Conservation (phyloP, 2,113 vertebrate species). For the Piliocolobus tephrosceles region DNA sequence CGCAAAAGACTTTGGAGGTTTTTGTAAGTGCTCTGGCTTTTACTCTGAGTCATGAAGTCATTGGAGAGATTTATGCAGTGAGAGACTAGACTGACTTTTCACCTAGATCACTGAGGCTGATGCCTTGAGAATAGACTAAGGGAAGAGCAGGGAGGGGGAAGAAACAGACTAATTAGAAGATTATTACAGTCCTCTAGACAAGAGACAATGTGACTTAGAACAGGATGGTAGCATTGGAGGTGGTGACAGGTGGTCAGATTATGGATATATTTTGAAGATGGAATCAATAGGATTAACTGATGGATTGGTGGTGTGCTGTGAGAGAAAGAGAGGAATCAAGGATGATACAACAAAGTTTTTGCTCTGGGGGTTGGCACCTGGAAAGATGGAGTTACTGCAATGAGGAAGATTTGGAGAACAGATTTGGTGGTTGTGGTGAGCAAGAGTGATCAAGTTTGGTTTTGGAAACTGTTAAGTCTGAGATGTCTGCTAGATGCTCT, state of each 20-base stretch:
- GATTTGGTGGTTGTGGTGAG: not conserved
- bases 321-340: not conserved
- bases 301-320: not conserved
- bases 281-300: slow-evolving; percentile 5
- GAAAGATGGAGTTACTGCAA: not conserved
- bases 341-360: not conserved
- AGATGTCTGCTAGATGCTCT: not conserved
- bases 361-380: not conserved
- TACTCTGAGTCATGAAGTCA: not conserved
- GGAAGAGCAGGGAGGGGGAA: not conserved
- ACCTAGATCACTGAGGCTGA: not conserved
- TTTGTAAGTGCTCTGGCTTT: not conserved
- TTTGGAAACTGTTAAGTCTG: not conserved
- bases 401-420: not conserved
- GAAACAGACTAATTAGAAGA: not conserved
- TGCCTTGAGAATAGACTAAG: not conserved
- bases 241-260: not conserved
- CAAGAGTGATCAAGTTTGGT: not conserved
- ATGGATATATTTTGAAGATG: not conserved
- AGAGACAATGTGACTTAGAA: not conserved
- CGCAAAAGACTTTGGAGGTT: not conserved
- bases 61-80: not conserved
- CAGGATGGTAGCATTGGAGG: not conserved
- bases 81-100: not conserved
- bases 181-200: not conserved